Evolutionary conservation across 2,797 vertebrate genomes (phyloP).

Genomic region (Chloroceryle inda): DNA sequence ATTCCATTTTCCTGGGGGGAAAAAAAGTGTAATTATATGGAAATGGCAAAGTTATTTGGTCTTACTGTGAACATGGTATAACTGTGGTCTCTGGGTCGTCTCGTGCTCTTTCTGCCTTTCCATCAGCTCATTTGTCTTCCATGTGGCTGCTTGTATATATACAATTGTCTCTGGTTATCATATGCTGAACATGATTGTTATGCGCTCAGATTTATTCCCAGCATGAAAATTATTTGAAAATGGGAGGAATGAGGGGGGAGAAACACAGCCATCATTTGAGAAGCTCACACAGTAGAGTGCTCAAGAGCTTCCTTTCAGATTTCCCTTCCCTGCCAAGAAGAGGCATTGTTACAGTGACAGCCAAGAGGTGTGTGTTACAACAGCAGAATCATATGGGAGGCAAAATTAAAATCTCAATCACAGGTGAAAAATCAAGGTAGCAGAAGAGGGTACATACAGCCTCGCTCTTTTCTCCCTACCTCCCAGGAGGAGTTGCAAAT

Average conservation of each 20-base stretch:
- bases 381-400: constrained; percentile 49
- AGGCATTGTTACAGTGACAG: constrained; percentile 53
- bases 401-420: constrained; percentile 58
- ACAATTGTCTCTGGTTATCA: constrained; percentile 52
- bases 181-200: constrained; percentile 39
- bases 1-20: background rate
- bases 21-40: background rate
- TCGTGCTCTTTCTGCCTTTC: constrained; percentile 1
- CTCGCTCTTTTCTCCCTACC: background rate
- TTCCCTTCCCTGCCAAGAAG: constrained; percentile 49
- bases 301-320: constrained; percentile 52
- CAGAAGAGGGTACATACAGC: background rate
- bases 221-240: constrained; percentile 56
- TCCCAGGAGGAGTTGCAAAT: background rate
- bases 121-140: constrained; percentile 51
- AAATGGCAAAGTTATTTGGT: constrained; percentile 24
- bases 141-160: background rate
- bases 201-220: constrained; percentile 38
- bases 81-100: background rate
- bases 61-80: background rate
- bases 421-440: constrained; percentile 39
- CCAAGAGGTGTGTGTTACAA: constrained; percentile 46
- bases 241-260: background rate
- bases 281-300: background rate
- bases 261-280: constrained; percentile 39